These are phyloP conservation scores for Tenthredo distinguenda DNA, from an alignment of 2,888 invertebrate genomes.

Conservation along the genomic window DNA sequence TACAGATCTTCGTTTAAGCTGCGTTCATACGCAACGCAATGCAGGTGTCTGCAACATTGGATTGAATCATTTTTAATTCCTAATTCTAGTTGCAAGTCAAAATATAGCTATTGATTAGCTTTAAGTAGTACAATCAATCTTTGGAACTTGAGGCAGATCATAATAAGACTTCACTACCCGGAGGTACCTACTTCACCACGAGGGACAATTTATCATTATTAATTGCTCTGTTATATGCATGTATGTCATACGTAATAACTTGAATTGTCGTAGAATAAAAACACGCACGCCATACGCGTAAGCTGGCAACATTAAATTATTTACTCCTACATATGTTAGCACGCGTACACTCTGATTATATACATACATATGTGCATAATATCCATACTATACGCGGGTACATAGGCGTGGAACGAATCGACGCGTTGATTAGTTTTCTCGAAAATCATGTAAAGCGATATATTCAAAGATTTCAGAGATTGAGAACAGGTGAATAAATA, in stretches of 20 bases:
- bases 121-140: neutral
- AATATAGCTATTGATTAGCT: neutral
- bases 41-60: neutral
- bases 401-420: slow-evolving; percentile 1
- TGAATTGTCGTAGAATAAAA: neutral
- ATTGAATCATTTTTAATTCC: neutral
- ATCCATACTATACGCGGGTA: neutral
- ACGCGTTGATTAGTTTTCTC: slow-evolving; percentile 32
- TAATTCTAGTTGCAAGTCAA: neutral
- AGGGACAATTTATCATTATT: slow-evolving; percentile 4
- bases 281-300: neutral
- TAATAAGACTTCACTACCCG: neutral
- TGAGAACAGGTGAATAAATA: neutral
- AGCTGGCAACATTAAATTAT: neutral
- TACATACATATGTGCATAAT: neutral
- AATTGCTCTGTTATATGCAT: slow-evolving; percentile 9
- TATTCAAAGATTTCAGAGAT: slow-evolving; percentile 29
- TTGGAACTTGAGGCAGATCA: neutral
- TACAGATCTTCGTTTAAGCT: neutral
- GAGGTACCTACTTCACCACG: neutral
- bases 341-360: neutral
- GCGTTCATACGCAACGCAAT: neutral
- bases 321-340: neutral
- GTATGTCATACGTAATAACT: neutral
- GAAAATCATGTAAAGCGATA: slow-evolving; percentile 7